These are phyloP conservation scores for Diadromus collaris DNA, from an alignment of 2,888 invertebrate species.

Conservation along the genomic window DNA sequence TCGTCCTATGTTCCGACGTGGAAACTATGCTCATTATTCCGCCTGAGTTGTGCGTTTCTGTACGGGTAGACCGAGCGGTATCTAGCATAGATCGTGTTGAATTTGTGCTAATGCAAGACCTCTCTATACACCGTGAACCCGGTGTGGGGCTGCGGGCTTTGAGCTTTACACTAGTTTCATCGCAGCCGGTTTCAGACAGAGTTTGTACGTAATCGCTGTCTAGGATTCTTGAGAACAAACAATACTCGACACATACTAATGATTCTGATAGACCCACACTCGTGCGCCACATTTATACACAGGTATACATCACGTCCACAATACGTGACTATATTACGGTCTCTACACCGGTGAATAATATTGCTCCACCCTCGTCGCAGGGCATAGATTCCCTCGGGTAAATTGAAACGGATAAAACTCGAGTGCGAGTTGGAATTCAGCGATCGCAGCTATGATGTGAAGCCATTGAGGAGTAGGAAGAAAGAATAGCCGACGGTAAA, in stretches of 20 bases:
- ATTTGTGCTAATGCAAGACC: conserved; percentile 41
- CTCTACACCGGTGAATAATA: conserved; percentile 32
- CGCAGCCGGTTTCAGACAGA: background rate
- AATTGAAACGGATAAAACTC: conserved; percentile 22
- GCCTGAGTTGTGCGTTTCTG: background rate
- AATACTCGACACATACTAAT: background rate
- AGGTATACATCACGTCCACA: conserved; percentile 4
- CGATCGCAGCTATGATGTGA: conserved; percentile 19
- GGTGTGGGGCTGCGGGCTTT: background rate
- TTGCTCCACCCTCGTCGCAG: conserved; percentile 37
- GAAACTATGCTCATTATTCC: conserved; percentile 15
- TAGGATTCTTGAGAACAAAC: conserved; percentile 5
- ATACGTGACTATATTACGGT: background rate
- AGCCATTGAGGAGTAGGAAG: conserved; percentile 14
- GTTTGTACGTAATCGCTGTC: conserved; percentile 12
- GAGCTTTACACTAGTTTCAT: conserved; percentile 3
- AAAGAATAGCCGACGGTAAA: conserved; percentile 11
- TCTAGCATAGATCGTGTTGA: conserved; percentile 32
- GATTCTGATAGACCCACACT: background rate
- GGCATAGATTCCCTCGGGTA: conserved; percentile 25
- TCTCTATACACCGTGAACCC: background rate
- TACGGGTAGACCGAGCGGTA: conserved; percentile 5
- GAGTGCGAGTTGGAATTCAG: conserved; percentile 11
- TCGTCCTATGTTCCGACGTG: background rate
- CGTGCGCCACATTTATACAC: background rate